Percentiles rank a stretch among this genome's conserved stretches.
These are phyloP conservation scores for Carposina sasakii DNA, from an alignment of 1,140 invertebrate genomes.

Conservation along the genomic window DNA sequence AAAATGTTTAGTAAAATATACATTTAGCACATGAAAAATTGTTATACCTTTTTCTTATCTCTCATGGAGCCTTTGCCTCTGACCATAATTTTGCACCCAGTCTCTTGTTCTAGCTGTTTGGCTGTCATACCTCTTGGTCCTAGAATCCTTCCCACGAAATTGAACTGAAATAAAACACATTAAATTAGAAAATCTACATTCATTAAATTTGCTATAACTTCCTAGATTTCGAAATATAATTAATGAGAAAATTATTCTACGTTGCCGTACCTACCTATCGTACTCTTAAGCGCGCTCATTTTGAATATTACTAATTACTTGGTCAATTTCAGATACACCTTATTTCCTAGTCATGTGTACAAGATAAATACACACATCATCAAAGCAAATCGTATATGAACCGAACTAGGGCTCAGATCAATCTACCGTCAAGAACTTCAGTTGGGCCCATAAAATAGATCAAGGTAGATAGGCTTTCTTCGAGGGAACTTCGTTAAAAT, in stretches of 20 bases:
- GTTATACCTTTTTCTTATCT: constrained; percentile 98
- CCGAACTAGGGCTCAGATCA: no score
- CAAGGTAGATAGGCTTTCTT: no score
- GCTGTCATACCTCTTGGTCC: constrained; percentile 99
- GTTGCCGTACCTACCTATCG: background rate
- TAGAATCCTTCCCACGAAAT: constrained; percentile 99
- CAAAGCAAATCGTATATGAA: no score
- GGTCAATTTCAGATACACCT: no score
- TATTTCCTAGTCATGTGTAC: no score
- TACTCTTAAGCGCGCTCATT: no score
- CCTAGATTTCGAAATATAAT: background rate
- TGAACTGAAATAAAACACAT: constrained; percentile 89
- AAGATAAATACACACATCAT: no score
- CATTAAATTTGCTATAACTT: background rate
- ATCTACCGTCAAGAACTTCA: no score
- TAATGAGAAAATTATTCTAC: background rate
- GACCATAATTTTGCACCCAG: constrained; percentile 99
- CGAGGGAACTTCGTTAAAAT: no score
- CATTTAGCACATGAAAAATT: background rate
- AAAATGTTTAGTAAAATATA: no score
- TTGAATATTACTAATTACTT: no score
- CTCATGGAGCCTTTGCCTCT: constrained; percentile 99
- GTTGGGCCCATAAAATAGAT: no score
- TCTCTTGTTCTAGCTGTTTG: constrained; percentile 99
- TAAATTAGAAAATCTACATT: background rate